These are phyloP conservation scores for Geophilus truncorum DNA, from an alignment of 2,888 invertebrate species.

Conservation along the genomic window DNA sequence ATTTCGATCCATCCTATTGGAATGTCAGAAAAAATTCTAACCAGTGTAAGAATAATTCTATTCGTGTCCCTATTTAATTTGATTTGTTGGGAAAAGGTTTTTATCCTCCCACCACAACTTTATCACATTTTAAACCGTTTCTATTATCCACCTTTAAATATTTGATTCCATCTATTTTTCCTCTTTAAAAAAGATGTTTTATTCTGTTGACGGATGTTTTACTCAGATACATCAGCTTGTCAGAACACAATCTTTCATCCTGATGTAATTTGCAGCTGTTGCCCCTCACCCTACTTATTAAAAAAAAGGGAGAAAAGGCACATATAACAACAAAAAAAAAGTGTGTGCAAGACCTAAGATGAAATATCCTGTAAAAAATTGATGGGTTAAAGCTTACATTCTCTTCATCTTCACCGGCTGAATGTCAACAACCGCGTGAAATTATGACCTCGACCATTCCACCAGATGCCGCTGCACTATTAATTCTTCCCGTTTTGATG, in stretches of 20 bases:
- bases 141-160: background rate
- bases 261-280: constrained; percentile 27
- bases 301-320: background rate
- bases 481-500: background rate
- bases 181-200: background rate
- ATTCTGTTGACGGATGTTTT: constrained; percentile 11
- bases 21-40: no score
- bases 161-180: background rate
- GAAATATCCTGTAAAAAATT: constrained; percentile 27
- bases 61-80: no score
- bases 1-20: no score
- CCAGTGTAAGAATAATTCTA: no score
- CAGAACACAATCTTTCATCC: constrained; percentile 21
- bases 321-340: background rate
- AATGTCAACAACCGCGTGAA: constrained; percentile 3
- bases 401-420: constrained; percentile 27
- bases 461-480: background rate
- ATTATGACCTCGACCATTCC: background rate
- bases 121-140: background rate
- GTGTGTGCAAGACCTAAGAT: background rate
- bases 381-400: constrained; percentile 14
- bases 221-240: constrained; percentile 12
- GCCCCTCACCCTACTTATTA: constrained; percentile 17
- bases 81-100: no score
- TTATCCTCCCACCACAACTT: no score